Conservation (phyloP, 2,888 invertebrate genomes). For the Drosophila austrosaltans region DNA sequence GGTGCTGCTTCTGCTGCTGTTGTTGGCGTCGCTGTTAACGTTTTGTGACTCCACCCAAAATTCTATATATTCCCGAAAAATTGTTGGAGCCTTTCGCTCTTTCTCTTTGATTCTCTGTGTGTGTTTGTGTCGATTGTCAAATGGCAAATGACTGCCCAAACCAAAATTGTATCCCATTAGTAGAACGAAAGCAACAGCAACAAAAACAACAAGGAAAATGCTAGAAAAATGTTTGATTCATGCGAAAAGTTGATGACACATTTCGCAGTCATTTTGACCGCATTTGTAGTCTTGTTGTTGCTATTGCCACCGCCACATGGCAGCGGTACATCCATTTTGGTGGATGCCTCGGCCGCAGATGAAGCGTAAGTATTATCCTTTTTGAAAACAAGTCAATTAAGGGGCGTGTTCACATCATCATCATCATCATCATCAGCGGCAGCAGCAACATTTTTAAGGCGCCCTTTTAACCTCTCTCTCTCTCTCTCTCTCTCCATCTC, state of each 20-base stretch:
- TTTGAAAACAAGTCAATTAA: conserved; percentile 56
- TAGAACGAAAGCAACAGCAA: conserved; percentile 27
- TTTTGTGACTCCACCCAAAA: conserved; percentile 75
- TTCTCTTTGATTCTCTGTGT: neutral
- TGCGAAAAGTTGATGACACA: conserved; percentile 84
- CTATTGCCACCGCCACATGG: conserved; percentile 71
- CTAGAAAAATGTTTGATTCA: conserved; percentile 82
- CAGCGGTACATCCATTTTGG: conserved; percentile 60
- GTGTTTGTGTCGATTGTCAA: conserved; percentile 18
- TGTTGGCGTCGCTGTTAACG: conserved; percentile 59
- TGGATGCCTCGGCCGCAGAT: conserved; percentile 81
- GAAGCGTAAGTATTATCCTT: conserved; percentile 81
- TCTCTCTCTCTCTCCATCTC: neutral
- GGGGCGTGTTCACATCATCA: conserved; percentile 58
- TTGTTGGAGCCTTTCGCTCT: conserved; percentile 19
- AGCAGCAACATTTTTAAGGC: neutral
- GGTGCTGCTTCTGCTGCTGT: conserved; percentile 21
- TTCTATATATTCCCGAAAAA: conserved; percentile 65
- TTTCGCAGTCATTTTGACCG: conserved; percentile 82
- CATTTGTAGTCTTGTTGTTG: conserved; percentile 80
- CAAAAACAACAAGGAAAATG: conserved; percentile 79
- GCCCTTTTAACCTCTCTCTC: neutral
- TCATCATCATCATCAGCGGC: neutral
- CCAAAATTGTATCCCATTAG: conserved; percentile 24
- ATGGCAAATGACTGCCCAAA: conserved; percentile 23